These are phyloP conservation scores for Oreotragus oreotragus DNA, from an alignment of 2,113 vertebrate species.

Conservation along the genomic window DNA sequence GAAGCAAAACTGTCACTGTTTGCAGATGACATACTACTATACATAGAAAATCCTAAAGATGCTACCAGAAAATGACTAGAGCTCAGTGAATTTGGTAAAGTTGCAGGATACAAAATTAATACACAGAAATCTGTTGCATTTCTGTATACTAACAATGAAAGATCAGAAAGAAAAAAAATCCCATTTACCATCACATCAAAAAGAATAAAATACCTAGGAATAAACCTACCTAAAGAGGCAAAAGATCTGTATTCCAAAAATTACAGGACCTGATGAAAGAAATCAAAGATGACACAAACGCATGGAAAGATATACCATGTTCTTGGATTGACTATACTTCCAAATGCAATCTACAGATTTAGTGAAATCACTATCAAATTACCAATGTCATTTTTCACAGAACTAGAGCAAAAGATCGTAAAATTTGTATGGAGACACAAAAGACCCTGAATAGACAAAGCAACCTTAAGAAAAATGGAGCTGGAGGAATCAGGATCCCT, in stretches of 20 bases:
- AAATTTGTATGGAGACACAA: background rate
- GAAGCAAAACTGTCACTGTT: background rate
- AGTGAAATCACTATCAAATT: background rate
- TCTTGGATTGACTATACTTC: background rate
- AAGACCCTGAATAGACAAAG: background rate
- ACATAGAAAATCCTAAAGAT: background rate
- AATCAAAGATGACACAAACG: background rate
- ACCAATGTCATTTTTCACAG: background rate
- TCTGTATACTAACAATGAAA: background rate
- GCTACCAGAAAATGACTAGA: background rate
- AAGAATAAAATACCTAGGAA: background rate
- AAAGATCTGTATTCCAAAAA: background rate
- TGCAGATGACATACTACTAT: background rate
- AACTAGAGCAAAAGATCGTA: background rate
- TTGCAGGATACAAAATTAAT: background rate
- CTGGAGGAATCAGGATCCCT: background rate
- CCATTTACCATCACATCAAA: background rate
- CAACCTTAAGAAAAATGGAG: background rate
- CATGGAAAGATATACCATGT: background rate
- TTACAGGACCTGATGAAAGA: background rate
- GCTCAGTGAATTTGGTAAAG: background rate
- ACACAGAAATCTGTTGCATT: background rate
- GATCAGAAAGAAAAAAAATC: background rate
- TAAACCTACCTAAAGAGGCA: background rate
- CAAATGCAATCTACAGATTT: background rate